Conservation (phyloP, 1,140 invertebrate species). For the Zophobas atratus region DNA sequence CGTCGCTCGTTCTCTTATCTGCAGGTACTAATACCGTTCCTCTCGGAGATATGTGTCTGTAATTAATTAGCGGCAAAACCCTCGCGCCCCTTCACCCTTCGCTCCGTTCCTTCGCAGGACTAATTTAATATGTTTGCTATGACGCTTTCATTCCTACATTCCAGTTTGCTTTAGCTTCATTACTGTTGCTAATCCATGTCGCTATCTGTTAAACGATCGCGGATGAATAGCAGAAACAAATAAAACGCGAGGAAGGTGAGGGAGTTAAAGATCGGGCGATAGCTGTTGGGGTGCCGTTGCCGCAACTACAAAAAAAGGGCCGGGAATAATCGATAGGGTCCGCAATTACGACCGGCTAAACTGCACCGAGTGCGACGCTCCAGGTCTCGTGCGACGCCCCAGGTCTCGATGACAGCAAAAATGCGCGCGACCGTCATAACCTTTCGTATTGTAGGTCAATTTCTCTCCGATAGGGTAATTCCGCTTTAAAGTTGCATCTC, state of each 20-base stretch:
- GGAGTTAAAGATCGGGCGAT: background rate
- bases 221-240: conserved; percentile 13
- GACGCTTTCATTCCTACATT: conserved; percentile 29
- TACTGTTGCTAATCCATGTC: conserved; percentile 24
- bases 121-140: conserved; percentile 41
- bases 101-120: conserved; percentile 5
- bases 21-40: conserved; percentile 37
- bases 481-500: no score
- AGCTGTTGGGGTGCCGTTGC: no score
- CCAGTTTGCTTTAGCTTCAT: conserved; percentile 30
- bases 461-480: no score
- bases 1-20: conserved; percentile 40
- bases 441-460: no score
- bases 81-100: background rate
- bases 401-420: no score
- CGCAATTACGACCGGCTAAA: no score
- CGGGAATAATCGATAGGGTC: no score
- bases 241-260: background rate
- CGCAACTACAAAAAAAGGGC: background rate
- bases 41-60: conserved; percentile 37
- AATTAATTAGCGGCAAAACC: conserved; percentile 33
- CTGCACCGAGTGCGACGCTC: no score
- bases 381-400: no score
- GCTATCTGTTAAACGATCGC: conserved; percentile 18
- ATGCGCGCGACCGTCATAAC: no score